phyloP scores from a whole-genome alignment of 2,797 vertebrate species.

The Gila robusta region DNA sequence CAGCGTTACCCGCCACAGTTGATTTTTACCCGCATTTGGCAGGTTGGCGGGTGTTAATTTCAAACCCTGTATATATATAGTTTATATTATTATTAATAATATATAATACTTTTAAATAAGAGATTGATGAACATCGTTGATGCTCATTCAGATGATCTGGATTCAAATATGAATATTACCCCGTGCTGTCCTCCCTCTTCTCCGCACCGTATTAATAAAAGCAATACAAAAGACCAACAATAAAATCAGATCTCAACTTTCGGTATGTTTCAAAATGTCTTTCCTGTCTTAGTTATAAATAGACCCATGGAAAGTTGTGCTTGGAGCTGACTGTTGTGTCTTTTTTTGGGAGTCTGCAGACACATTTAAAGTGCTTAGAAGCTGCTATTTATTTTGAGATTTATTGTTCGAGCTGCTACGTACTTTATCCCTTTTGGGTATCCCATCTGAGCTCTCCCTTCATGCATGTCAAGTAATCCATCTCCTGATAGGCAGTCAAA shows the following conservation, averaged over 20 bases:
- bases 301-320: constrained; percentile 2
- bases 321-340: not conserved
- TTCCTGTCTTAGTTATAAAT: not conserved
- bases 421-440: constrained; percentile 41
- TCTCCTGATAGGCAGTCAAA: constrained; percentile 50
- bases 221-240: not conserved
- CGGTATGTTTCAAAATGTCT: not conserved
- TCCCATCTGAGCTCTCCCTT: constrained; percentile 7
- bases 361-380: constrained; percentile 23
- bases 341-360: constrained; percentile 15
- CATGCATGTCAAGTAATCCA: constrained; percentile 57
- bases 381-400: constrained; percentile 27
- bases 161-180: too few relatives aligned
- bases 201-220: not conserved
- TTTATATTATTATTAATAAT: too few relatives aligned
- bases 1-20: too few relatives aligned
- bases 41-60: too few relatives aligned
- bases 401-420: not conserved
- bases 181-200: not conserved
- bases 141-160: too few relatives aligned
- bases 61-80: too few relatives aligned
- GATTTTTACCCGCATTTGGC: too few relatives aligned
- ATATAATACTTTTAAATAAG: too few relatives aligned
- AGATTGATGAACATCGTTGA: too few relatives aligned
- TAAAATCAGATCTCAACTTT: constrained; percentile 1